Conservation (phyloP, 1,140 invertebrate genomes). For the Polypedilum vanderplanki region DNA sequence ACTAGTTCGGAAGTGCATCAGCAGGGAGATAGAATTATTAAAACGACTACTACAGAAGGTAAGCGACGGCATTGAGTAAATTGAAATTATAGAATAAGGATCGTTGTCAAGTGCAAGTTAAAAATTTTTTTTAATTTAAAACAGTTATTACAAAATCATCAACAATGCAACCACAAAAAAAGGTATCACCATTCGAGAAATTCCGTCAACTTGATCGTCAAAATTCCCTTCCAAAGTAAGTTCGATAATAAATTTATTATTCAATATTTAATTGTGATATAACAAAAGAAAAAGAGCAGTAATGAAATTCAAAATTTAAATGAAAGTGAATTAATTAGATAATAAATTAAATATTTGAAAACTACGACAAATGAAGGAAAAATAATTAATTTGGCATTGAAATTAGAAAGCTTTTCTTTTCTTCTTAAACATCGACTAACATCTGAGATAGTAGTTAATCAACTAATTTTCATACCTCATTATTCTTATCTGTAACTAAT, state of each 20-base stretch:
- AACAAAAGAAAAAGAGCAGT: neutral
- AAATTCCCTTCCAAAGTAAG: slow-evolving; percentile 72
- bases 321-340: neutral
- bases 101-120: neutral
- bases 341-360: neutral
- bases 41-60: slow-evolving; percentile 37
- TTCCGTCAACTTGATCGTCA: slow-evolving; percentile 83
- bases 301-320: neutral
- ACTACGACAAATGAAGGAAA: neutral
- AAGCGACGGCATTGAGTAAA: slow-evolving; percentile 33
- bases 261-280: neutral
- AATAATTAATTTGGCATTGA: slow-evolving; percentile 1
- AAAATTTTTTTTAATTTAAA: slow-evolving; percentile 33
- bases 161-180: slow-evolving; percentile 53
- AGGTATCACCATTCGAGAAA: slow-evolving; percentile 78
- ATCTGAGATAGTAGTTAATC: neutral
- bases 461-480: neutral
- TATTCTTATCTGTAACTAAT: slow-evolving; percentile 13
- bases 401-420: neutral
- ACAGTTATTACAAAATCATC: slow-evolving; percentile 54
- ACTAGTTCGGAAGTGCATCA: slow-evolving; percentile 21
- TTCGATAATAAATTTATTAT: slow-evolving; percentile 32
- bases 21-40: slow-evolving; percentile 26
- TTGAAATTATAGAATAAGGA: neutral
- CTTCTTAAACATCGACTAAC: slow-evolving; percentile 2